phyloP scores from a whole-genome alignment of 2,113 vertebrate genomes.

The Pseudorasbora parva region DNA sequence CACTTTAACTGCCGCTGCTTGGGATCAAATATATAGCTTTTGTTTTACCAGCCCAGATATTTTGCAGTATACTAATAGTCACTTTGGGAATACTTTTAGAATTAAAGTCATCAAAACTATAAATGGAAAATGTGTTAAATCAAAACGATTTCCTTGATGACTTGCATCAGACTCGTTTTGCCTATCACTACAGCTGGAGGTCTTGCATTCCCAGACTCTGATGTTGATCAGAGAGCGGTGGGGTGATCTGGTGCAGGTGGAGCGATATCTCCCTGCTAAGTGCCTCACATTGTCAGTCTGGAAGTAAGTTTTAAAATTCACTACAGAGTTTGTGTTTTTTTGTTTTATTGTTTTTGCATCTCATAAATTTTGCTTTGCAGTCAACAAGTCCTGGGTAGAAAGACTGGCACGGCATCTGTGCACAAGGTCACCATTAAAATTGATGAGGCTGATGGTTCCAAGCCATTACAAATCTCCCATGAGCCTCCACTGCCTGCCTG shows the following conservation, averaged over 20 bases:
- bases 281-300: conserved; percentile 94
- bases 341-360: neutral
- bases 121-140: neutral
- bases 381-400: conserved; percentile 95
- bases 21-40: neutral
- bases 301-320: conserved; percentile 85
- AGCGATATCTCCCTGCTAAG: conserved; percentile 92
- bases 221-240: conserved; percentile 96
- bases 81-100: neutral
- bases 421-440: conserved; percentile 98
- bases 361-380: conserved; percentile 67
- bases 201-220: conserved; percentile 94
- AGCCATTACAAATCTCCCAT: conserved; percentile 97
- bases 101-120: neutral
- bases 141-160: conserved; percentile 77
- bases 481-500: conserved; percentile 93
- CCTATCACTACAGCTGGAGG: conserved; percentile 95
- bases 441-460: conserved; percentile 93
- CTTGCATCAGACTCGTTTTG: conserved; percentile 90
- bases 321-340: neutral
- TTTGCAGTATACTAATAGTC: neutral
- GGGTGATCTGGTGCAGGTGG: conserved; percentile 99
- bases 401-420: conserved; percentile 91
- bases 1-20: too few relatives aligned
- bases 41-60: neutral